Percentiles rank a stretch among this genome's conserved stretches.
Conservation (phyloP, 2,888 invertebrate species). For the Drosophila formosana region DNA sequence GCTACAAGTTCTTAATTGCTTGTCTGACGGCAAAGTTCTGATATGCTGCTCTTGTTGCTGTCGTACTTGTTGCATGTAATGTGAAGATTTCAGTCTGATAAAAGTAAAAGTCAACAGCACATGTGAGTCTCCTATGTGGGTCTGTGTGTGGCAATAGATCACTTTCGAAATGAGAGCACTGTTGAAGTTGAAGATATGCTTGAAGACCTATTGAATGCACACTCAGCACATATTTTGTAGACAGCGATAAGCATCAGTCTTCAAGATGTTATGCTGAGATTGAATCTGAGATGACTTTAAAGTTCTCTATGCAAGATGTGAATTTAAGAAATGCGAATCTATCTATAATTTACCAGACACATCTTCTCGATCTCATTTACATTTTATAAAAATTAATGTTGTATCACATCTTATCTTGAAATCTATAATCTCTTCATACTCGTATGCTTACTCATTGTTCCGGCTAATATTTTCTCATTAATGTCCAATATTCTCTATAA, state of each 20-base stretch:
- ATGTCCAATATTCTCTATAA: not conserved
- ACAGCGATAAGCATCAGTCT: slow-evolving; percentile 40
- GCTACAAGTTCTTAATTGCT: slow-evolving; percentile 62
- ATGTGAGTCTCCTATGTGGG: slow-evolving; percentile 3
- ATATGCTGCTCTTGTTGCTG: slow-evolving; percentile 49
- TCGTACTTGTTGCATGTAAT: slow-evolving; percentile 50
- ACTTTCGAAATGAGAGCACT: slow-evolving; percentile 49
- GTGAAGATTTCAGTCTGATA: slow-evolving; percentile 46
- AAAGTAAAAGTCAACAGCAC: slow-evolving; percentile 50
- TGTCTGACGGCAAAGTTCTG: slow-evolving; percentile 42
- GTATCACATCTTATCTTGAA: too few species aligned
- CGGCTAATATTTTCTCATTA: slow-evolving; percentile 1
- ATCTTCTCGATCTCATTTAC: not conserved
- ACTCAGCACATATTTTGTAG: slow-evolving; percentile 52
- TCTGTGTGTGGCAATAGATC: slow-evolving; percentile 52
- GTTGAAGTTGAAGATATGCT: slow-evolving; percentile 40
- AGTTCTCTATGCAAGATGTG: not conserved
- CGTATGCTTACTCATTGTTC: not conserved
- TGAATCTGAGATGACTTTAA: slow-evolving; percentile 7
- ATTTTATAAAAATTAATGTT: too few species aligned
- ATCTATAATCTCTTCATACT: not conserved
- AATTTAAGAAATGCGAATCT: not conserved
- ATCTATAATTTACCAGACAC: not conserved
- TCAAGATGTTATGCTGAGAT: not conserved
- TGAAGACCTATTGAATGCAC: slow-evolving; percentile 47